Base-by-base conservation (phyloP, 1,140 invertebrate species). In the Coenobita brevimanus region DNA sequence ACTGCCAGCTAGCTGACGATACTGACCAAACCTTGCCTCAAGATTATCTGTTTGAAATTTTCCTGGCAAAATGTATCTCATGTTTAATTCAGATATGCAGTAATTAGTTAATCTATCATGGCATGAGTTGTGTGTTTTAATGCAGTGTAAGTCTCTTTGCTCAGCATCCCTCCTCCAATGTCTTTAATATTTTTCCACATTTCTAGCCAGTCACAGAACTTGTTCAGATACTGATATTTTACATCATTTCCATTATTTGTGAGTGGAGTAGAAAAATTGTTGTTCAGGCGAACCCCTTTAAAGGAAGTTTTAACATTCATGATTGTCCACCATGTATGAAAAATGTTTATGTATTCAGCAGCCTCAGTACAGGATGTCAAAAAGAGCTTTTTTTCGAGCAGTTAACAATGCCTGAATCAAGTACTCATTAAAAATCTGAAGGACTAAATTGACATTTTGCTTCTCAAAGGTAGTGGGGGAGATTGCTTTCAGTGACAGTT, bases 391-490 rank as follows among this genome's bases (percentile, higher is more conserved):
- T 80, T 54, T 30, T 67, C 75, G 1, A 90, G n/a, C 1, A 17
- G 46, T 30, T 57, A 75, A 24, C 24, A 88, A 24, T 38, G 64
- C 89, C 78, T 85, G 30, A 50, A 46, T 79, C 8, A 89, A 43
- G 38, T 38, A 86, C n/a, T n/a, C n/a, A n/a, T n/a, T n/a, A 71
- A 91, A 86, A 78, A 91, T 46, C 36, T 91, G 69, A 3, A 86
- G 33, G 0, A 78, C 86, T 67, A 86, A 60, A 21, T 91, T 89
- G 2, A 90, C 89, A 73, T 91, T 90, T 73, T 91, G 90, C 30
- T 83, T 50, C 67, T 90, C 89, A 71, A 90, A n/a, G 62, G 50
- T 89, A 38, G 41, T 62, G 10, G 89, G 85, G 54, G 33, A 75
- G 1, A 91, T 17, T n/a, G 73, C n/a, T 73, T 90, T 76, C 8